Evolutionary conservation across 2,113 vertebrate species (phyloP).

Genomic region (Rhadina sibilatrix): DNA sequence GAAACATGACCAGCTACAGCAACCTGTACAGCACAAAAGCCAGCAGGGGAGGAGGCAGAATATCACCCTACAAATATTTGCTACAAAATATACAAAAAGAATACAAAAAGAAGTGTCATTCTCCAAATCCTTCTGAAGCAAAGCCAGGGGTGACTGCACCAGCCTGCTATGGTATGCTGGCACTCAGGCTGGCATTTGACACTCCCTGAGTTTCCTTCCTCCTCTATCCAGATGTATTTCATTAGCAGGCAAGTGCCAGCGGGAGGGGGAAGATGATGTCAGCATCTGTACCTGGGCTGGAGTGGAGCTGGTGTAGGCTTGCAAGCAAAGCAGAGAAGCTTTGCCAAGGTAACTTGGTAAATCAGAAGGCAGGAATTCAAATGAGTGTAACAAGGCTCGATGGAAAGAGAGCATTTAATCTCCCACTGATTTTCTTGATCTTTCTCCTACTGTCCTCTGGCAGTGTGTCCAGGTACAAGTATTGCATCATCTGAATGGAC

Average conservation of each 20-base stretch:
- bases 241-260: not conserved
- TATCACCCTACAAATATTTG: not conserved
- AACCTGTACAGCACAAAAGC: not conserved
- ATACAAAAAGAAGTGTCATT: not conserved
- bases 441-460: not conserved
- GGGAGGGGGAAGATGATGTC: not conserved
- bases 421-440: not conserved
- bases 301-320: not conserved
- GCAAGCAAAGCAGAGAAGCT: not conserved
- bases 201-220: not conserved
- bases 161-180: constrained; percentile 12
- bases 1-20: not conserved
- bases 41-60: not conserved
- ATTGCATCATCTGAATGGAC: not conserved
- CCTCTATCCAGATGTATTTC: not conserved
- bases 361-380: not conserved
- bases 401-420: not conserved
- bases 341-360: not conserved
- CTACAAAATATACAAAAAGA: not conserved
- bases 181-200: not conserved
- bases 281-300: not conserved
- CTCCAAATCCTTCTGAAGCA: not conserved
- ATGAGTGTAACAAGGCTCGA: not conserved
- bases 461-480: not conserved
- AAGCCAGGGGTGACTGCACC: constrained; percentile 26